Conservation (phyloP, 2,797 vertebrate species). For the Bryconaethiops microstoma region DNA sequence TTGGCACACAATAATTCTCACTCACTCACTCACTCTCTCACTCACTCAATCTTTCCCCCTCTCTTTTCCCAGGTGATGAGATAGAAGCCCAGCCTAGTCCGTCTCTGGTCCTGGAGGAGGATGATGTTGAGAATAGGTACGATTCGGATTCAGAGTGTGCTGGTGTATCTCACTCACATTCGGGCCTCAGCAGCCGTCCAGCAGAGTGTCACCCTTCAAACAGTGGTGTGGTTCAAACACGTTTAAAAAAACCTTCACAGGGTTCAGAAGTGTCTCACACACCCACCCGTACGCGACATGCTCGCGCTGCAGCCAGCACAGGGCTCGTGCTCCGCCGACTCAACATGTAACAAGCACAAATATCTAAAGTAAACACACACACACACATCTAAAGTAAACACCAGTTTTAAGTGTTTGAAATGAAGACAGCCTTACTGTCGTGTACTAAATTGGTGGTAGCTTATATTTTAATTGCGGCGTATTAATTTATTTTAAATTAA, state of each 20-base stretch:
- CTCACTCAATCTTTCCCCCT: neutral
- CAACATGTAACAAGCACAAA: too few species aligned
- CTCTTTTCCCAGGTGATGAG: constrained; percentile 83
- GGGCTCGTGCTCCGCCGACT: constrained; percentile 45
- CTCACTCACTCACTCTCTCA: too few species aligned
- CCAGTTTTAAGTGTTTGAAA: neutral
- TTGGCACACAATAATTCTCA: neutral
- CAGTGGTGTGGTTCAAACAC: constrained; percentile 43
- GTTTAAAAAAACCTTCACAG: constrained; percentile 37
- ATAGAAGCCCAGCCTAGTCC: constrained; percentile 81
- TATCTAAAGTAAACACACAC: too few species aligned
- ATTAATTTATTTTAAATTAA: neutral
- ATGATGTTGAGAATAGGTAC: constrained; percentile 99
- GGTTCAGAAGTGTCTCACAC: constrained; percentile 7
- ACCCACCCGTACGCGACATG: constrained; percentile 60
- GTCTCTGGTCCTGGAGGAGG: constrained; percentile 88
- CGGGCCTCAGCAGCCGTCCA: constrained; percentile 61
- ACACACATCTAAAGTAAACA: neutral
- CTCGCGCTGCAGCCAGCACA: constrained; percentile 73
- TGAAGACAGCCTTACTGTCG: neutral
- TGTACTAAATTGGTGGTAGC: neutral
- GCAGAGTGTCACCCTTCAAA: constrained; percentile 51
- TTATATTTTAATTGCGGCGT: neutral
- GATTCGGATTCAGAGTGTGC: constrained; percentile 85
- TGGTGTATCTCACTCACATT: constrained; percentile 41